Conservation (phyloP, 1,140 invertebrate species). For the Orussus abietinus region DNA sequence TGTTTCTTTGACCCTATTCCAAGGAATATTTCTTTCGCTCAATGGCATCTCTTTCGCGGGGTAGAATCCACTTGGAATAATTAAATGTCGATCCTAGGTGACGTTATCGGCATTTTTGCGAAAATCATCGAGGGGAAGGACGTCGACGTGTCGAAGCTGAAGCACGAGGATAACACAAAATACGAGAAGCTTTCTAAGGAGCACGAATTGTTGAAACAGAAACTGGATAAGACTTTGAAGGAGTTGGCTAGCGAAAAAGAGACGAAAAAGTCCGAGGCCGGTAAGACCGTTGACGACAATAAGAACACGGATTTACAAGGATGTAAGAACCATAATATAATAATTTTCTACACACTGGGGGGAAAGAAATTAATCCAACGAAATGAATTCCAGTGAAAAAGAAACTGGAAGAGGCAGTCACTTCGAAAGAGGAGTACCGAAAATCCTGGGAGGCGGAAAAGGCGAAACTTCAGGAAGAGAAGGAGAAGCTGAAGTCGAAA, state of each 20-base stretch:
- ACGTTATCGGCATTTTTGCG: conserved; percentile 61
- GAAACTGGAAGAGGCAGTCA: conserved; percentile 56
- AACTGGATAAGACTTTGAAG: conserved; percentile 41
- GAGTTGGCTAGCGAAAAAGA: conserved; percentile 49
- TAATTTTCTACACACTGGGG: conserved; percentile 7
- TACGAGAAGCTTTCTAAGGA: conserved; percentile 45
- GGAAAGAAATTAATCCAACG: conserved; percentile 3
- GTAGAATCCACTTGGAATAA: neutral
- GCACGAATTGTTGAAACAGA: conserved; percentile 42
- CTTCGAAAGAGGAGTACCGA: conserved; percentile 55
- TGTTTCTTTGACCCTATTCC: conserved; percentile 3
- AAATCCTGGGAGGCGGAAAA: conserved; percentile 55
- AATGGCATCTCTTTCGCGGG: no score
- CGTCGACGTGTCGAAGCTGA: conserved; percentile 44
- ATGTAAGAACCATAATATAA: conserved; percentile 21
- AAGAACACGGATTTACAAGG: conserved; percentile 40
- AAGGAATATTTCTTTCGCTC: no score
- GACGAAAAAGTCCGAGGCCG: conserved; percentile 50
- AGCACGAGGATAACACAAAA: conserved; percentile 34
- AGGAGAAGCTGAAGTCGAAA: conserved; percentile 58
- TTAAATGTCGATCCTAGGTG: conserved; percentile 49
- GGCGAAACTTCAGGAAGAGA: conserved; percentile 56
- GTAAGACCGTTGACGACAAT: conserved; percentile 39
- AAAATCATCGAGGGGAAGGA: conserved; percentile 54
- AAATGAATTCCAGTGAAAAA: conserved; percentile 47